phyloP scores from a whole-genome alignment of 2,888 invertebrate genomes.

The Cephus sareptanus region DNA sequence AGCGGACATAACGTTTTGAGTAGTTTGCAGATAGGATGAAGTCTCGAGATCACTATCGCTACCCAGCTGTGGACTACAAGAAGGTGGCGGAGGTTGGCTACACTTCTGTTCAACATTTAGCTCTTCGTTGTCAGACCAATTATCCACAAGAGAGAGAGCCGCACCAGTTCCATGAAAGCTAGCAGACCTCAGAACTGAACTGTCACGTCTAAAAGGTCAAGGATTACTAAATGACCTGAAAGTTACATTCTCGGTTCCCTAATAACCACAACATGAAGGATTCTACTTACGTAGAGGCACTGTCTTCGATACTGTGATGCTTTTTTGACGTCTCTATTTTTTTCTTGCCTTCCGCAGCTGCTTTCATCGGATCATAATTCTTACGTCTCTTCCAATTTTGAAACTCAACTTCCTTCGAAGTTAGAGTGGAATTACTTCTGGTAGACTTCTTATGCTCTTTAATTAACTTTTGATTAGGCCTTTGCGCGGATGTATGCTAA shows the following conservation, averaged over 20 bases:
- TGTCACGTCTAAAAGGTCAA: constrained; percentile 44
- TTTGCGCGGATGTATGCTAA: constrained; percentile 30
- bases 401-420: constrained; percentile 84
- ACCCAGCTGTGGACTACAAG: constrained; percentile 50
- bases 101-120: constrained; percentile 35
- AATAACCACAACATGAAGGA: background rate
- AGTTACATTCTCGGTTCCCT: constrained; percentile 3
- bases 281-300: constrained; percentile 48
- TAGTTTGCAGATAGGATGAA: constrained; percentile 63
- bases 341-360: constrained; percentile 87
- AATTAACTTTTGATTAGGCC: constrained; percentile 44
- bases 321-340: constrained; percentile 64
- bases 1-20: constrained; percentile 70
- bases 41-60: constrained; percentile 66
- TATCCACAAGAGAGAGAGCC: constrained; percentile 50
- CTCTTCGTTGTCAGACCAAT: constrained; percentile 54
- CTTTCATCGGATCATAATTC: constrained; percentile 94
- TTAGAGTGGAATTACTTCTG: constrained; percentile 77
- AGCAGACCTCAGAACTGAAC: constrained; percentile 65
- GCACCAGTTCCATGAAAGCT: constrained; percentile 66
- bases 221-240: background rate
- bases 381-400: constrained; percentile 97
- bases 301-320: constrained; percentile 52
- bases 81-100: constrained; percentile 48
- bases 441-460: constrained; percentile 69